These are phyloP conservation scores for Chromobotia macracanthus DNA, from an alignment of 2,797 vertebrate genomes.

Conservation along the genomic window DNA sequence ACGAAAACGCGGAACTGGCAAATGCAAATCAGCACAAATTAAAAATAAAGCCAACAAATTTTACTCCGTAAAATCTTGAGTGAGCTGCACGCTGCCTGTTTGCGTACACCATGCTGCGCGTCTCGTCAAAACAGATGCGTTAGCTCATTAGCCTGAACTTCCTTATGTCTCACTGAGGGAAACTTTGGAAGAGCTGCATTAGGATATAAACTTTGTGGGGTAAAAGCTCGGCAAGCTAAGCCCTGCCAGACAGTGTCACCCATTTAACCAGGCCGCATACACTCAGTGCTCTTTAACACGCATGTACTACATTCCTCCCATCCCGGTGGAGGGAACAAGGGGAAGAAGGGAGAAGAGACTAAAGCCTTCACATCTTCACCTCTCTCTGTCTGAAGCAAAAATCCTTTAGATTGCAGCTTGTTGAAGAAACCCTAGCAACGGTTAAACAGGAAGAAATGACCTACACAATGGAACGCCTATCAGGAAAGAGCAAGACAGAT, in stretches of 20 bases:
- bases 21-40: not conserved
- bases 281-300: slow-evolving; percentile 42
- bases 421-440: slow-evolving; percentile 38
- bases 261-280: slow-evolving; percentile 30
- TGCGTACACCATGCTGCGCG: not conserved
- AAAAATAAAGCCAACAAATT: not conserved
- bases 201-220: not conserved
- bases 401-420: slow-evolving; percentile 1
- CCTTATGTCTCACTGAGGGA: not conserved
- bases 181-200: not conserved
- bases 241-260: slow-evolving; percentile 9
- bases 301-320: slow-evolving; percentile 39
- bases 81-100: not conserved
- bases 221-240: not conserved
- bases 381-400: slow-evolving; percentile 1
- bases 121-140: not conserved
- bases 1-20: too few relatives aligned
- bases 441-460: slow-evolving; percentile 51
- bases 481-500: slow-evolving; percentile 45
- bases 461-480: slow-evolving; percentile 45
- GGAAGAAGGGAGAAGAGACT: slow-evolving; percentile 14
- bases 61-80: not conserved
- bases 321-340: slow-evolving; percentile 14
- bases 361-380: not conserved
- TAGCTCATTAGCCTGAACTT: slow-evolving; percentile 26